phyloP scores from a whole-genome alignment of 2,888 invertebrate genomes.

The Dione vanillae region DNA sequence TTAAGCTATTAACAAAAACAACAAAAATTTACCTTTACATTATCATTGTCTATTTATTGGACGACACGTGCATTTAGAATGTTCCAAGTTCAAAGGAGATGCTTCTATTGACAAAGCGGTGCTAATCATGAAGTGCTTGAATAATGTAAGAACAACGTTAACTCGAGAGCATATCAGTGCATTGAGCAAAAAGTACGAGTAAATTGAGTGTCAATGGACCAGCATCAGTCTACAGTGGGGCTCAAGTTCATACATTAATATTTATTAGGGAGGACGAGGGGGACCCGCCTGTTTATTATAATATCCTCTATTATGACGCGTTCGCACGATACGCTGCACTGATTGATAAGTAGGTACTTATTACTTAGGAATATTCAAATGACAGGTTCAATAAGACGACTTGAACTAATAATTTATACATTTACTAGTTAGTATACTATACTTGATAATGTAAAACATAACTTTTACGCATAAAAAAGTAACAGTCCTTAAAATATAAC shows the following conservation, averaged over 20 bases:
- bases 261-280: constrained; percentile 80
- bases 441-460: not conserved
- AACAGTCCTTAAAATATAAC: not conserved
- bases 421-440: not conserved
- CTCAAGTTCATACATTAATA: constrained; percentile 82
- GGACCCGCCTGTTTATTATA: constrained; percentile 82
- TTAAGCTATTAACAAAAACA: not conserved
- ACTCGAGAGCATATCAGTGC: constrained; percentile 38
- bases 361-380: constrained; percentile 29
- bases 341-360: constrained; percentile 63
- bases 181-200: constrained; percentile 59
- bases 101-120: constrained; percentile 29
- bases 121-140: constrained; percentile 38
- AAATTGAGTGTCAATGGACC: constrained; percentile 82
- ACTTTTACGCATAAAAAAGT: not conserved
- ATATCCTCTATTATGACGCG: constrained; percentile 83
- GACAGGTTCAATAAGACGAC: constrained; percentile 13
- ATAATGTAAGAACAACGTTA: constrained; percentile 41
- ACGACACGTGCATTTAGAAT: constrained; percentile 27
- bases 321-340: constrained; percentile 76
- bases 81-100: not conserved
- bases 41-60: not conserved
- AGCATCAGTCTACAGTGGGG: constrained; percentile 74
- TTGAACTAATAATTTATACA: not conserved
- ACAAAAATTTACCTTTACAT: not conserved